A percentile compares a stretch with the other conserved stretches of the same genome.
phyloP scores from a whole-genome alignment of 1,140 invertebrate species.

The Drosophila auraria region DNA sequence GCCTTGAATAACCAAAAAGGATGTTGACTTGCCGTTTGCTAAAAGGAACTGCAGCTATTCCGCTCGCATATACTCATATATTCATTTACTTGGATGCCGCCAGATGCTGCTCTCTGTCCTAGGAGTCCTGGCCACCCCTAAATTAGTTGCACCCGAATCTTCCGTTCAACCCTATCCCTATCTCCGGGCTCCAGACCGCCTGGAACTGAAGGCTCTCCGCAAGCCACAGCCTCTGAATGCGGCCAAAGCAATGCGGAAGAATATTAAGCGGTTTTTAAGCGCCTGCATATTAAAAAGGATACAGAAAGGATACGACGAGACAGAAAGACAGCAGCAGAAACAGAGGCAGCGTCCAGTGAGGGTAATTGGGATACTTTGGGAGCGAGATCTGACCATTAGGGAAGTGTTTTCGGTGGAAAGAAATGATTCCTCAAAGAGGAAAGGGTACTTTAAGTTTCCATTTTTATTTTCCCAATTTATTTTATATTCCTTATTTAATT shows the following conservation, averaged over 20 bases:
- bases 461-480: too few relatives aligned
- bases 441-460: too few relatives aligned
- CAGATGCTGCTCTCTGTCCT: slow-evolving; percentile 55
- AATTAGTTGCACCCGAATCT: slow-evolving; percentile 67
- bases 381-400: background rate
- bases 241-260: slow-evolving; percentile 82
- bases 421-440: too few relatives aligned
- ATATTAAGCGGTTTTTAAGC: slow-evolving; percentile 82
- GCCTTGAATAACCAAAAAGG: slow-evolving; percentile 76
- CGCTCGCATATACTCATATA: slow-evolving; percentile 76
- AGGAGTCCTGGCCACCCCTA: slow-evolving; percentile 53
- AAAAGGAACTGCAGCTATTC: slow-evolving; percentile 81
- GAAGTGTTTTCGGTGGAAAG: too few relatives aligned
- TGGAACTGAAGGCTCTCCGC: slow-evolving; percentile 50
- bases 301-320: slow-evolving; percentile 30
- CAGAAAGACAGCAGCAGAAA: slow-evolving; percentile 9
- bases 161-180: slow-evolving; percentile 9
- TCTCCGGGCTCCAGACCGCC: slow-evolving; percentile 33
- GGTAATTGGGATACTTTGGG: slow-evolving; percentile 5
- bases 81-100: slow-evolving; percentile 75
- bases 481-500: too few relatives aligned
- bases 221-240: slow-evolving; percentile 71
- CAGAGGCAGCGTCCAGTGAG: slow-evolving; percentile 12
- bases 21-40: slow-evolving; percentile 80
- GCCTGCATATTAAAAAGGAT: slow-evolving; percentile 75